phyloP scores from a whole-genome alignment of 2,113 vertebrate genomes.

The Scomber scombrus region DNA sequence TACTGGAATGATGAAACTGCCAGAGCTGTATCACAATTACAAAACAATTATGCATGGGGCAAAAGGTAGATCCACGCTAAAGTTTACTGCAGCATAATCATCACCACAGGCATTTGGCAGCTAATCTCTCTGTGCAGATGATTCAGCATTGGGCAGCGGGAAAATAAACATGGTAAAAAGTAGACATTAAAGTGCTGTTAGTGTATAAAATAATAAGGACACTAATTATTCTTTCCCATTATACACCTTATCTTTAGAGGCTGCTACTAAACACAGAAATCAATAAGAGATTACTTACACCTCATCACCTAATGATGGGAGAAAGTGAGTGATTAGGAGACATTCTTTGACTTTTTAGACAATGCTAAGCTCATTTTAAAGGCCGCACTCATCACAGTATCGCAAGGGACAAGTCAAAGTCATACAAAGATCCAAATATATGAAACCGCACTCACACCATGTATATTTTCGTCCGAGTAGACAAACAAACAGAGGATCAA shows the following conservation, averaged over 20 bases:
- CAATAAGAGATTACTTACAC: background rate
- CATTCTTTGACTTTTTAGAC: background rate
- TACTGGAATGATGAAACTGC: slow-evolving; percentile 31
- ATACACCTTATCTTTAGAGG: background rate
- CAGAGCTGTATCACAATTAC: slow-evolving; percentile 40
- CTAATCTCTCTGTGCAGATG: background rate
- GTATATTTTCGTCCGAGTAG: slow-evolving; percentile 10
- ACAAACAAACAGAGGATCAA: slow-evolving; percentile 43
- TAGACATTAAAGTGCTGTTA: background rate
- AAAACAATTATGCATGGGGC: slow-evolving; percentile 46
- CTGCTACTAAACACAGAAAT: background rate
- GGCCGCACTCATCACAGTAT: background rate
- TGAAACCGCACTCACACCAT: background rate
- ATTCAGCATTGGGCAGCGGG: background rate
- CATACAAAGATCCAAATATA: slow-evolving; percentile 9
- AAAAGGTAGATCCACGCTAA: slow-evolving; percentile 35
- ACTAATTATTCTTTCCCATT: background rate
- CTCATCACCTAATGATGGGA: background rate
- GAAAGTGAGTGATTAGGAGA: background rate
- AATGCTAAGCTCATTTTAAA: background rate
- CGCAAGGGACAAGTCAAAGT: slow-evolving; percentile 13
- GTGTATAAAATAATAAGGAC: background rate
- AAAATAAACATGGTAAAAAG: background rate
- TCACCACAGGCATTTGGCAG: slow-evolving; percentile 27
- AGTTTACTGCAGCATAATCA: slow-evolving; percentile 44